Percentiles rank a stretch among this genome's conserved stretches.
phyloP scores from a whole-genome alignment of 2,797 vertebrate genomes.

The Leucoraja ocellata region DNA sequence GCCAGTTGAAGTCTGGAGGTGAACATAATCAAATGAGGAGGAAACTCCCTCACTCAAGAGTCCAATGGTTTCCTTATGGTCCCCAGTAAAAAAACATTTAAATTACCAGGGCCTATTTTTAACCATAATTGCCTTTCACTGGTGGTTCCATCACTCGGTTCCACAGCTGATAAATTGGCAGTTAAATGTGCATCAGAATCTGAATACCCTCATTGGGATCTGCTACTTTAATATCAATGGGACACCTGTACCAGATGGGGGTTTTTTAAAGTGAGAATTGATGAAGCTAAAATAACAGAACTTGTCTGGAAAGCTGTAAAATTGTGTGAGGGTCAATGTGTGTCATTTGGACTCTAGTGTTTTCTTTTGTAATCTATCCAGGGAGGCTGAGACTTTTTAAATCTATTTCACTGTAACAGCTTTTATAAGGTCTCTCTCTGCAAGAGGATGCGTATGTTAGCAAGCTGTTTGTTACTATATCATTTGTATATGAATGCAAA shows the following conservation, averaged over 20 bases:
- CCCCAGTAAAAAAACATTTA: neutral
- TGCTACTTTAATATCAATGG: neutral
- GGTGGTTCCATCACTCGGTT: neutral
- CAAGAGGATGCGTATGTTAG: neutral
- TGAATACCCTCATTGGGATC: neutral
- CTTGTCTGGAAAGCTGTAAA: neutral
- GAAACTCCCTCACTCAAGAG: neutral
- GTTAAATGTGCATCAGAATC: neutral
- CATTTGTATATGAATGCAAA: neutral
- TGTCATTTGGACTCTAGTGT: neutral
- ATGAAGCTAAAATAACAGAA: neutral
- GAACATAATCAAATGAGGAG: neutral
- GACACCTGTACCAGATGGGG: neutral
- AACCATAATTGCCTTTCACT: neutral
- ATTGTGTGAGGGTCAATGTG: neutral
- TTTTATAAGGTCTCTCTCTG: neutral
- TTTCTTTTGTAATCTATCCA: neutral
- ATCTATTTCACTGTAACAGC: neutral
- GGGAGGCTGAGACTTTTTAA: neutral
- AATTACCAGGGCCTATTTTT: neutral
- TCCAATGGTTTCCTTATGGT: neutral
- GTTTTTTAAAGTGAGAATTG: neutral
- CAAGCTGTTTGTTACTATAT: neutral
- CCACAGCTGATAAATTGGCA: neutral
- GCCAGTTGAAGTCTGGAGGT: neutral